Base-by-base conservation (phyloP, 1,140 invertebrate species). In the Anthonomus grandis region DNA sequence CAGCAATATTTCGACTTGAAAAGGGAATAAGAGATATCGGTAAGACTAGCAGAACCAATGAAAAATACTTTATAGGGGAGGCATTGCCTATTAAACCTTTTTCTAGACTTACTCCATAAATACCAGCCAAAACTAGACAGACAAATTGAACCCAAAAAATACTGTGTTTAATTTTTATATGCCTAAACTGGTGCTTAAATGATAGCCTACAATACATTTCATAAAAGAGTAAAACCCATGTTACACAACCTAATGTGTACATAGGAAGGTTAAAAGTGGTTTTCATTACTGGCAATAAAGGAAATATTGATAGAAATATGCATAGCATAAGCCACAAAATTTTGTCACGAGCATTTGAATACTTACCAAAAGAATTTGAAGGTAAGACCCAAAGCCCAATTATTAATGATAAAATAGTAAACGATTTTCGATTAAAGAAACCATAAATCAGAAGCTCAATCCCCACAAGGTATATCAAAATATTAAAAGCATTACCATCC, bases 271-370 rank as follows among this genome's bases (percentile, higher is more conserved):
- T 66, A 46, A 69, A 70, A 3, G 55, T 51, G 6, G 66, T 69
- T 51, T 64, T 66, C 61, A 70, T 64, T 8, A 65, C 60, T 15
- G 64, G 69, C 34, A 67, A 55, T 25, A 55, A n/a, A 13, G 69
- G 66, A 31, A 70, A 66, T 13, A 64, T 51, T 22, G 62, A 59
- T 13, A 68, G 31, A 22, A 63, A 9, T 8, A 54, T 12, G 41
- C 62, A 61, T 31, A 56, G 57, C 31, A 41, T n/a, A 31, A 65
- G 9, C 67, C 66, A 70, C 9, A 56, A 36, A 12, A 60, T 24
- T 62, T 70, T 70, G 21, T 65, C 60, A 0, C 22, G 12, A 15
- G 22, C 44, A 19, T 15, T 55, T 1, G 63, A 44, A 48, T 49
- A 45, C 4, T 25, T 46, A 24, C 44, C 51, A 18, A 66, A 53